These are phyloP conservation scores for Petrocephalus schoutedeni DNA, from an alignment of 2,797 vertebrate genomes.

Conservation along the genomic window DNA sequence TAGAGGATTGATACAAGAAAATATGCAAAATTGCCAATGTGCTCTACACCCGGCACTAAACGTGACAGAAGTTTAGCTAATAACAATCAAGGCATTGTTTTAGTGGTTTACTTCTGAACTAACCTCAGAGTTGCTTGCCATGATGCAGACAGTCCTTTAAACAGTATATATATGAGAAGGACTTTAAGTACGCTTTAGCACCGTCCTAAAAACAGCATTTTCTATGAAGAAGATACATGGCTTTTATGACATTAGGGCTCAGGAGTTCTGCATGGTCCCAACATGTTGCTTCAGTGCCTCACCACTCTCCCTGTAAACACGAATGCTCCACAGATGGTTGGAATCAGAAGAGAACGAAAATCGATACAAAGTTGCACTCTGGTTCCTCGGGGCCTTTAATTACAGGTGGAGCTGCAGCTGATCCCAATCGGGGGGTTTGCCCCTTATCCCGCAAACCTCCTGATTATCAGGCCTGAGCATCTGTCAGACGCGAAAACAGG, in stretches of 20 bases:
- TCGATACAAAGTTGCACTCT: not conserved
- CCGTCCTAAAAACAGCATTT: not conserved
- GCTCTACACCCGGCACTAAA: not conserved
- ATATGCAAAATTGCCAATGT: not conserved
- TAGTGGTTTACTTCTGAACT: not conserved
- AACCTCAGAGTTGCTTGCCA: not conserved
- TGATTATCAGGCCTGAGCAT: not conserved
- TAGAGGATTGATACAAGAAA: not conserved
- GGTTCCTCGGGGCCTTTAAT: not conserved
- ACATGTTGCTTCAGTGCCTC: not conserved
- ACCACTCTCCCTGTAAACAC: not conserved
- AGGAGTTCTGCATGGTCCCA: not conserved
- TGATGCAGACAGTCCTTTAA: not conserved
- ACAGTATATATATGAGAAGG: not conserved
- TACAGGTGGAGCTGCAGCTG: not conserved
- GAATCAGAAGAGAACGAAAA: not conserved
- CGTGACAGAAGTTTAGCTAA: not conserved
- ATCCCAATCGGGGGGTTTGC: not conserved
- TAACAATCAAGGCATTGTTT: not conserved
- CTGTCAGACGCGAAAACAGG: not conserved
- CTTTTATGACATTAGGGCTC: not conserved
- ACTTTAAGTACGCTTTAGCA: not conserved
- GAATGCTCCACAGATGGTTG: not conserved
- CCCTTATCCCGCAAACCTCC: not conserved
- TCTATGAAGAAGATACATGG: not conserved